These are phyloP conservation scores for Candoia aspera DNA, from an alignment of 2,113 vertebrate genomes.

Conservation along the genomic window DNA sequence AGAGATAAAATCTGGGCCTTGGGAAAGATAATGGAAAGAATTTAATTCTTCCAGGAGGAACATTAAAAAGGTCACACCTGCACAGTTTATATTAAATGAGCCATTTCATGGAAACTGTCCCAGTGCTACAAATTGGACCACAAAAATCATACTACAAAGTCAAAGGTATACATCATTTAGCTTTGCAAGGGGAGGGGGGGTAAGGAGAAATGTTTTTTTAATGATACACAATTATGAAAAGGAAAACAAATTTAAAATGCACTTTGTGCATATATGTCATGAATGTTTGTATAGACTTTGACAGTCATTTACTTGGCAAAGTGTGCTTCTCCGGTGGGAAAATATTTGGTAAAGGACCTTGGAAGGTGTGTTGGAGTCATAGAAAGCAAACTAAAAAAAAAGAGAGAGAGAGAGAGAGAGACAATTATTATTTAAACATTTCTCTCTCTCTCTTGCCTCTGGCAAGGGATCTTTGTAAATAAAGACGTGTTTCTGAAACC, in stretches of 20 bases:
- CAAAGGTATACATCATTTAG: conserved; percentile 32
- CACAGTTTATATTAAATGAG: neutral
- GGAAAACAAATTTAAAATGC: conserved; percentile 35
- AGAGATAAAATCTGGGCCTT: neutral
- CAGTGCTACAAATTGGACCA: neutral
- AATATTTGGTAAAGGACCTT: conserved; percentile 23
- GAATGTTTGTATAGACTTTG: conserved; percentile 29
- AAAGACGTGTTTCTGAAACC: neutral
- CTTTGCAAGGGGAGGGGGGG: conserved; percentile 40
- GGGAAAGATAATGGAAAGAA: neutral
- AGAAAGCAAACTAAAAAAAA: conserved; percentile 46
- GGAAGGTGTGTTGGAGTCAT: neutral
- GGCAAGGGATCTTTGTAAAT: conserved; percentile 14
- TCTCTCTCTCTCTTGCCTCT: neutral
- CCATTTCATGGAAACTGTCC: neutral
- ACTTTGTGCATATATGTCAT: conserved; percentile 34
- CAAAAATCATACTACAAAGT: conserved; percentile 25
- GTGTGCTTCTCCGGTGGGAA: conserved; percentile 48
- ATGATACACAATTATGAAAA: conserved; percentile 31
- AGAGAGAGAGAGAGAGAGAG: too few relatives aligned
- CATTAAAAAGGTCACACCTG: neutral
- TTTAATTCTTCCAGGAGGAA: conserved; percentile 15
- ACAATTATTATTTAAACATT: neutral
- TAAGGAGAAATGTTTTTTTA: neutral
- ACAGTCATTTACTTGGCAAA: conserved; percentile 43